Percentiles rank a stretch among this genome's conserved stretches.
Conservation (phyloP, 2,888 invertebrate genomes). For the Hoplodrina blanda region DNA sequence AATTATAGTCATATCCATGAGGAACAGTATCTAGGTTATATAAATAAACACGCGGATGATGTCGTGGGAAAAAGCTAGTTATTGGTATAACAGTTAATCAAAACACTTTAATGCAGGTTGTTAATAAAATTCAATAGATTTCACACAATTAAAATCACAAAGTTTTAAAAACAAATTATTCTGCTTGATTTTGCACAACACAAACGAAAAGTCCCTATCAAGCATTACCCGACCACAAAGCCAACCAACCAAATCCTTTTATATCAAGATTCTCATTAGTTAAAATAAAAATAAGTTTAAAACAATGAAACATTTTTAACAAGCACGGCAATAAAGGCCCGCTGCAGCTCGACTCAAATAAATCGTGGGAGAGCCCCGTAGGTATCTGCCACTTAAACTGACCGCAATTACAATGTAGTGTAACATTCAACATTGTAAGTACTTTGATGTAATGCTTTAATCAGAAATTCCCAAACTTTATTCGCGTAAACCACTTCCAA, state of each 20-base stretch:
- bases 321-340: conserved; percentile 81
- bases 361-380: conserved; percentile 75
- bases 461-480: too few relatives aligned
- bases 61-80: too few relatives aligned
- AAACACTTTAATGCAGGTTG: too few relatives aligned
- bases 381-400: conserved; percentile 79
- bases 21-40: too few relatives aligned
- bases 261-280: conserved; percentile 75
- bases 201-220: neutral
- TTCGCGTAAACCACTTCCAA: too few relatives aligned
- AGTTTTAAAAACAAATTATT: too few relatives aligned
- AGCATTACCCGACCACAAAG: conserved; percentile 10
- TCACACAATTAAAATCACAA: too few relatives aligned
- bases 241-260: conserved; percentile 46
- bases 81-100: too few relatives aligned
- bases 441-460: conserved; percentile 31
- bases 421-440: conserved; percentile 28
- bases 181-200: neutral
- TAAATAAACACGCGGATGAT: too few relatives aligned
- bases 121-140: too few relatives aligned
- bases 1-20: too few relatives aligned
- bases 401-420: conserved; percentile 72
- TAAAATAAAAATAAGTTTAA: conserved; percentile 68
- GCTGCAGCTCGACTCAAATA: conserved; percentile 79
- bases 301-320: conserved; percentile 74